These are phyloP conservation scores for Cacoxenus indagator DNA, from an alignment of 2,888 invertebrate species.

Conservation along the genomic window DNA sequence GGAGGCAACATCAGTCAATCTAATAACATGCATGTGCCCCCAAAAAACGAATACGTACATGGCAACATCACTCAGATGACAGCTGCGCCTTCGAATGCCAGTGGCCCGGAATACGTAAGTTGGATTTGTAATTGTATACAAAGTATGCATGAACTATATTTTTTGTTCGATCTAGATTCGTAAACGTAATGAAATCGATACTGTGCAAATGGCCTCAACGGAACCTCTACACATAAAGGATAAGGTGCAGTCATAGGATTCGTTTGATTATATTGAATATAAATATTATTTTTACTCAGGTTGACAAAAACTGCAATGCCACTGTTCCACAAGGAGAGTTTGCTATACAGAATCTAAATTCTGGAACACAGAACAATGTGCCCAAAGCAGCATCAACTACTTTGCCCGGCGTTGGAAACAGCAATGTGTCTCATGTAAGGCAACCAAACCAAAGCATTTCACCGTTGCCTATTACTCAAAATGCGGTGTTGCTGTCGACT, in stretches of 20 bases:
- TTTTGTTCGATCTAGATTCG: slow-evolving; percentile 71
- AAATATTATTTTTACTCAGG: slow-evolving; percentile 45
- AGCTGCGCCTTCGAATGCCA: slow-evolving; percentile 69
- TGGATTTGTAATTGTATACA: neutral
- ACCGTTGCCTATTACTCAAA: slow-evolving; percentile 38
- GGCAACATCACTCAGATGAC: slow-evolving; percentile 71
- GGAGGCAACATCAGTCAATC: slow-evolving; percentile 64
- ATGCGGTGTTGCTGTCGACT: slow-evolving; percentile 42
- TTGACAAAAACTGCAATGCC: slow-evolving; percentile 81
- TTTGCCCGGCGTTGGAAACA: slow-evolving; percentile 22
- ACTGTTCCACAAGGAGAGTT: slow-evolving; percentile 70
- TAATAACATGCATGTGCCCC: slow-evolving; percentile 61
- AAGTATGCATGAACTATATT: neutral
- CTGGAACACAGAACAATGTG: slow-evolving; percentile 59
- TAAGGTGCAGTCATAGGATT: slow-evolving; percentile 54
- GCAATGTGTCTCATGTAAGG: slow-evolving; percentile 36
- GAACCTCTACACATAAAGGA: slow-evolving; percentile 74
- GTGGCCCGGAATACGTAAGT: slow-evolving; percentile 70
- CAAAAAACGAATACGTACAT: slow-evolving; percentile 68
- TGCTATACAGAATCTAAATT: slow-evolving; percentile 50
- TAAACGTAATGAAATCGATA: slow-evolving; percentile 77
- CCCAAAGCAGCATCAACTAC: slow-evolving; percentile 35
- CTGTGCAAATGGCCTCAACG: slow-evolving; percentile 75
- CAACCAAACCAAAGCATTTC: slow-evolving; percentile 24
- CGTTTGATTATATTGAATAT: neutral